Conservation (phyloP, 2,888 invertebrate genomes). For the Dryadula phaetusa region DNA sequence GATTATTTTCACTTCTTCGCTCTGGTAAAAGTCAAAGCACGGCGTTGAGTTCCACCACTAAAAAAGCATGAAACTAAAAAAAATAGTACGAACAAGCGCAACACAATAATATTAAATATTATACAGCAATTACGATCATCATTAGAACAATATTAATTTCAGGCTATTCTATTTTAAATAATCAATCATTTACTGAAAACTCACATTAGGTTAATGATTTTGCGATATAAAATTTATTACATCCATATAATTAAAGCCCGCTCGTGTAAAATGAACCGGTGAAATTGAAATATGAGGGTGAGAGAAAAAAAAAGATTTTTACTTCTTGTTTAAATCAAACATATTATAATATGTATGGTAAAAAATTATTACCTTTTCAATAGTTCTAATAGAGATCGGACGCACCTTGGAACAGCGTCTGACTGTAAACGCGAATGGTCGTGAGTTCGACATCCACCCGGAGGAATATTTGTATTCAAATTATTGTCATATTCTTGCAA, state of each 20-base stretch:
- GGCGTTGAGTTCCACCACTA: too few species aligned
- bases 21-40: too few species aligned
- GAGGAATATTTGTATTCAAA: too few species aligned
- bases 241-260: neutral
- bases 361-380: too few species aligned
- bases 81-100: neutral
- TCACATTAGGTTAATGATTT: constrained; percentile 19
- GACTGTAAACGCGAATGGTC: too few species aligned
- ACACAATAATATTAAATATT: neutral
- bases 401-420: too few species aligned
- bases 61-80: too few species aligned
- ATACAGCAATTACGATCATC: neutral
- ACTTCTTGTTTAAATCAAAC: neutral
- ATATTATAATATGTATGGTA: too few species aligned
- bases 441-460: too few species aligned
- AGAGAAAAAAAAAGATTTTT: neutral
- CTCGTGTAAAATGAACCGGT: constrained; percentile 1
- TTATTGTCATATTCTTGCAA: too few species aligned
- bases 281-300: neutral
- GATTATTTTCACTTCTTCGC: too few species aligned
- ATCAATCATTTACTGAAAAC: constrained; percentile 13
- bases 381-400: too few species aligned
- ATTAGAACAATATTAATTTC: constrained; percentile 12
- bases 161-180: constrained; percentile 8
- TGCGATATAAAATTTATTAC: constrained; percentile 18